Base-by-base conservation (phyloP, 1,140 invertebrate genomes). In the Achatina immaculata region DNA sequence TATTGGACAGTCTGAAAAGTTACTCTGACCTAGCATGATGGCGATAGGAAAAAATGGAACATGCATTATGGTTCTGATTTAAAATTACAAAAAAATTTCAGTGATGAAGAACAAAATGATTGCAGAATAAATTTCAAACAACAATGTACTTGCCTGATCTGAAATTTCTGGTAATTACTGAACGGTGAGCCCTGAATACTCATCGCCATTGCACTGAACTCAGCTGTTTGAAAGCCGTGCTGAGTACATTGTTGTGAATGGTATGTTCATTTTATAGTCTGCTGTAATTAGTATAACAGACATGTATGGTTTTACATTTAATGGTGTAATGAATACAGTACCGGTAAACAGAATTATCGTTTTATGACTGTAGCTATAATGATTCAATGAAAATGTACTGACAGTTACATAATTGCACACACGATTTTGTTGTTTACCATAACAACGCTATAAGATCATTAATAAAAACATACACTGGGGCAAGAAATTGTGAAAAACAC, bases 351-450 rank as follows among this genome's bases (percentile, higher is more conserved):
- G n/a, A n/a, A n/a, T n/a, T n/a, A n/a, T n/a, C n/a, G n/a, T n/a
- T n/a, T n/a, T n/a, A n/a, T n/a, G n/a, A n/a, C n/a, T n/a, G n/a
- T n/a, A n/a, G n/a, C n/a, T n/a, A n/a, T n/a, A n/a, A n/a, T n/a
- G n/a, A n/a, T n/a, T n/a, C n/a, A n/a, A n/a, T n/a, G n/a, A n/a
- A n/a, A n/a, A n/a, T n/a, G n/a, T n/a, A n/a, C n/a, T n/a, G n/a
- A n/a, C n/a, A n/a, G n/a, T n/a, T n/a, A n/a, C n/a, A n/a, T n/a
- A n/a, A n/a, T n/a, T n/a, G n/a, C n/a, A n/a, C n/a, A n/a, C n/a
- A n/a, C n/a, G n/a, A n/a, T n/a, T n/a, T n/a, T n/a, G n/a, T 36
- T 66, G 68, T 42, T 71, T 71, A 71, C 42, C 42, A 71, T 71
- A 24, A 71, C 42, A 40, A 71, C 42, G 36, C 36, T 14, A 38